These are phyloP conservation scores for Rhorus exstirpatorius DNA, from an alignment of 2,888 invertebrate species.

Conservation along the genomic window DNA sequence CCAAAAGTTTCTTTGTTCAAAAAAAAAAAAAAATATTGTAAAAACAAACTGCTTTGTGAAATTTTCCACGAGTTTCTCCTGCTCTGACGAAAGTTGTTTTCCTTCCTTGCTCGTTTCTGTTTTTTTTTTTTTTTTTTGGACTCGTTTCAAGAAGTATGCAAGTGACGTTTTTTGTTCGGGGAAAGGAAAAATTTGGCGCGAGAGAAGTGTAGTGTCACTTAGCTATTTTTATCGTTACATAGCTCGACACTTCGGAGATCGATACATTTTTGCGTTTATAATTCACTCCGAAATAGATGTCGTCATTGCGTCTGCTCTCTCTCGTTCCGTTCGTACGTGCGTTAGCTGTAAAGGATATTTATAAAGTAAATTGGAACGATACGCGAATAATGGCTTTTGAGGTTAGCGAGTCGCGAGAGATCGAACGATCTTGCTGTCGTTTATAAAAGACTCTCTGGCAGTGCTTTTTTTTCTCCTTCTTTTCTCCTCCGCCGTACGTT, in stretches of 20 bases:
- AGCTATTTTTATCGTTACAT: constrained; percentile 77
- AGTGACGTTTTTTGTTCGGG: constrained; percentile 35
- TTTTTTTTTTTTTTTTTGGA: constrained; percentile 43
- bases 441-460: constrained; percentile 42
- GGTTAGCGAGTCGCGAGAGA: constrained; percentile 77
- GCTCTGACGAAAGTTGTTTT: neutral
- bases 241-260: constrained; percentile 72
- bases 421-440: constrained; percentile 67
- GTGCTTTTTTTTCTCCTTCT: constrained; percentile 28
- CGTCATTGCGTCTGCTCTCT: constrained; percentile 48
- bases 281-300: constrained; percentile 78
- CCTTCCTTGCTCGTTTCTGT: neutral
- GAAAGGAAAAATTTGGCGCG: constrained; percentile 69
- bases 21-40: constrained; percentile 8
- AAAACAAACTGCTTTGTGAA: constrained; percentile 34
- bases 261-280: constrained; percentile 80
- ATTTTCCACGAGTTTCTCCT: constrained; percentile 24
- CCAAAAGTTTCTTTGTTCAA: neutral
- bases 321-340: constrained; percentile 66
- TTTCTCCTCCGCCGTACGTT: neutral
- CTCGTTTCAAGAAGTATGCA: constrained; percentile 44
- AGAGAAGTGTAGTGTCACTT: constrained; percentile 60
- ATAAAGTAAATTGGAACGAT: constrained; percentile 75
- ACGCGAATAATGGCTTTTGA: constrained; percentile 78
- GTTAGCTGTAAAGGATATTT: constrained; percentile 71